phyloP scores from a whole-genome alignment of 2,888 invertebrate species.

The Carterocephalus palaemon region DNA sequence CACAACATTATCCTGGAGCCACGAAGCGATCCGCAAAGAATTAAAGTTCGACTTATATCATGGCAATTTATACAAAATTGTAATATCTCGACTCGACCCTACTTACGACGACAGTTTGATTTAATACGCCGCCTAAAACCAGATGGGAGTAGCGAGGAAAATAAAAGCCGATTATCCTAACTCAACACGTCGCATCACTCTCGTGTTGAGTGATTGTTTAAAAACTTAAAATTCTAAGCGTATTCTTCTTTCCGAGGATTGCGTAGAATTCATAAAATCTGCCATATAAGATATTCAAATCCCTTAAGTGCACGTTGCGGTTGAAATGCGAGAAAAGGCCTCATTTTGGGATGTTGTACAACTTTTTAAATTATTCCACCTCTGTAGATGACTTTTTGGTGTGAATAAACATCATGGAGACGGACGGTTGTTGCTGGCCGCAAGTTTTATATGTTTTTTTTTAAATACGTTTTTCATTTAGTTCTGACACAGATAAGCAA shows the following conservation, averaged over 20 bases:
- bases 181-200: conserved; percentile 22
- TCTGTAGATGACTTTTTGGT: conserved; percentile 75
- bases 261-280: conserved; percentile 69
- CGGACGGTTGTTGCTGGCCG: conserved; percentile 46
- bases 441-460: too few relatives aligned
- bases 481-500: too few relatives aligned
- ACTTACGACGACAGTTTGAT: conserved; percentile 2
- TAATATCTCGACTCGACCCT: conserved; percentile 31
- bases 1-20: too few relatives aligned
- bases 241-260: conserved; percentile 54
- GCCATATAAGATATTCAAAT: conserved; percentile 76
- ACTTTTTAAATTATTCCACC: conserved; percentile 74
- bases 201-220: conserved; percentile 52
- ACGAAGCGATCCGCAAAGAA: too few relatives aligned
- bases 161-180: conserved; percentile 25
- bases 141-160: conserved; percentile 10
- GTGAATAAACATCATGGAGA: conserved; percentile 49
- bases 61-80: conserved; percentile 42
- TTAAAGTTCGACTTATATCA: conserved; percentile 39
- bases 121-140: conserved; percentile 7
- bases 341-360: conserved; percentile 75
- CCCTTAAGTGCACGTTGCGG: conserved; percentile 78
- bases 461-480: too few relatives aligned
- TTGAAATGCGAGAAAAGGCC: conserved; percentile 76
- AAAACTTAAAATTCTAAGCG: conserved; percentile 57